These are phyloP conservation scores for Stylophora pistillata DNA, from an alignment of 64 coral and sea anemone species.

Conservation along the genomic window DNA sequence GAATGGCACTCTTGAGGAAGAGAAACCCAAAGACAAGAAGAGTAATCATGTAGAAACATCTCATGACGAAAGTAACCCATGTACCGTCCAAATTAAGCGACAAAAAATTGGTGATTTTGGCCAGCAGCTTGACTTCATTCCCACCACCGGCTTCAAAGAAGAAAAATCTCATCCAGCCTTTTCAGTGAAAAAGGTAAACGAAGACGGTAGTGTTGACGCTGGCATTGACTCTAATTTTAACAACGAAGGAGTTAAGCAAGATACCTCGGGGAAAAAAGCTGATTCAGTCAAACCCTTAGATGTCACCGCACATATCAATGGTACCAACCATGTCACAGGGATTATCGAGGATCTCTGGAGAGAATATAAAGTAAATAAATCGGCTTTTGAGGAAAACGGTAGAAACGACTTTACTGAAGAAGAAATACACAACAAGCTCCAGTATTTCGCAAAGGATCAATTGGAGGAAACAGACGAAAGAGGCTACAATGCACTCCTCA, in stretches of 20 bases:
- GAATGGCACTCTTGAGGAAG: neutral
- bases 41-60: neutral
- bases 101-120: neutral
- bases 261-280: neutral
- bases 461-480: slow-evolving; percentile 34
- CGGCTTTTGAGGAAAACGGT: neutral
- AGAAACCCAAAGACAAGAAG: neutral
- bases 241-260: neutral
- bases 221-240: neutral
- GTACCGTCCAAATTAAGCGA: neutral
- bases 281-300: neutral
- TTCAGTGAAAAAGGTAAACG: too few species aligned
- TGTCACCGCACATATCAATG: neutral
- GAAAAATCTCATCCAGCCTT: neutral
- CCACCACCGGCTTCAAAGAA: neutral
- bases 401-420: slow-evolving; percentile 6
- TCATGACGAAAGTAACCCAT: neutral
- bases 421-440: slow-evolving; percentile 15
- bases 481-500: slow-evolving; percentile 65
- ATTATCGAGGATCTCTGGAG: slow-evolving; percentile 57
- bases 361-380: neutral
- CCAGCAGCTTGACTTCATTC: neutral
- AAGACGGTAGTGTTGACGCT: too few species aligned
- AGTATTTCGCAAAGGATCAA: neutral
- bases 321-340: slow-evolving; percentile 62